These are phyloP conservation scores for Panurus biarmicus DNA, from an alignment of 2,113 vertebrate species.

Conservation along the genomic window DNA sequence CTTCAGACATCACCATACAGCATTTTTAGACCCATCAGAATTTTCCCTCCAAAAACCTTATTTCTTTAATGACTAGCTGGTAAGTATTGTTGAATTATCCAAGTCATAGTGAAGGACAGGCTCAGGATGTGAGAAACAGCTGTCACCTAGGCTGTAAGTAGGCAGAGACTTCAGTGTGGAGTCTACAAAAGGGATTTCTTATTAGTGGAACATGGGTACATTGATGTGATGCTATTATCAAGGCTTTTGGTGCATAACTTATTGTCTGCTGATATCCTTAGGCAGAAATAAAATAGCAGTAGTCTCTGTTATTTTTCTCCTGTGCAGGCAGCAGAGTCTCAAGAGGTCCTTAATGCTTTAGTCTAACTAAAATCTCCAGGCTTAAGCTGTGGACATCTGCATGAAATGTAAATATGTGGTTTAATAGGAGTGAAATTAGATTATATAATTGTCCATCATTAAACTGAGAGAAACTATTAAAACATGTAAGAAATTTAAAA, in stretches of 20 bases:
- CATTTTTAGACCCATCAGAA: neutral
- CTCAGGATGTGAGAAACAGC: neutral
- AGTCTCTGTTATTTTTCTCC: neutral
- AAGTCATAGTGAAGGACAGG: neutral
- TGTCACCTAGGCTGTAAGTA: neutral
- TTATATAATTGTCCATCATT: conserved; percentile 3
- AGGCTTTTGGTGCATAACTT: neutral
- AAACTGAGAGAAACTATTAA: neutral
- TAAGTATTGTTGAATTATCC: neutral
- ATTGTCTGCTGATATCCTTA: neutral
- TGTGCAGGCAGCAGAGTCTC: neutral
- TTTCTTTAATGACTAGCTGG: neutral
- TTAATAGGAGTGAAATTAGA: conserved; percentile 24
- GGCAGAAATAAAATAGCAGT: neutral
- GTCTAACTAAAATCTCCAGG: neutral
- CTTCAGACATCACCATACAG: accelerated
- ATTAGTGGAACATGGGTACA: neutral
- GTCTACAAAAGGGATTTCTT: neutral
- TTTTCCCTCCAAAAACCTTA: accelerated
- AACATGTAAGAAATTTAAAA: conserved; percentile 6
- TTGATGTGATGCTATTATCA: neutral
- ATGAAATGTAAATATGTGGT: conserved; percentile 8
- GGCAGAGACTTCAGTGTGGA: neutral
- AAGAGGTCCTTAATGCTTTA: neutral
- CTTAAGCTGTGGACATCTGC: neutral